Percentiles rank a stretch among this genome's conserved stretches.
Evolutionary conservation across 2,113 vertebrate genomes (phyloP).

Genomic region (Eidolon helvum): DNA sequence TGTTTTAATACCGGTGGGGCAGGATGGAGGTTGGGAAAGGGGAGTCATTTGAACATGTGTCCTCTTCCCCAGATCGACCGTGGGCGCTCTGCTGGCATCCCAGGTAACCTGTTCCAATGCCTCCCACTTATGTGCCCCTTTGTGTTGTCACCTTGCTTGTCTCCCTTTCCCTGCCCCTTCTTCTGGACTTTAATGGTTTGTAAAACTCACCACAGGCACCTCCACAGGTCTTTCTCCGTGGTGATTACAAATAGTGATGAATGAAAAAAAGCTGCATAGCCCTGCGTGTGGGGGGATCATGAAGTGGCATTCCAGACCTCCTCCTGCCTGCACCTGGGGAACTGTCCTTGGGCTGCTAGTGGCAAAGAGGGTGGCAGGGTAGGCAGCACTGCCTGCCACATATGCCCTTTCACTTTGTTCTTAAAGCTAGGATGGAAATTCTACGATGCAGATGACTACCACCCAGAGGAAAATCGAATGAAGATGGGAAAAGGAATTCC

Average conservation of each 20-base stretch:
- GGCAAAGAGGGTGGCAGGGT: background rate
- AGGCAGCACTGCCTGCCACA: background rate
- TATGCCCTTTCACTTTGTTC: background rate
- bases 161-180: background rate
- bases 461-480: constrained; percentile 86
- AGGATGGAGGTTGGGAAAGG: background rate
- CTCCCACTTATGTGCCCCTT: rapidly evolving
- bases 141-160: background rate
- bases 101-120: constrained; percentile 72
- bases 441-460: constrained; percentile 92
- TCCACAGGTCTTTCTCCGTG: background rate
- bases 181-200: background rate
- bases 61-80: constrained; percentile 80
- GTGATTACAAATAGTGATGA: background rate
- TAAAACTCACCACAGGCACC: background rate
- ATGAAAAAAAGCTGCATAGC: background rate
- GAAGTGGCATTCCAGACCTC: background rate
- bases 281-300: background rate
- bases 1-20: rapidly evolving
- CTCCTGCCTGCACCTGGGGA: background rate
- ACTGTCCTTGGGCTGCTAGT: background rate
- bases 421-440: constrained; percentile 91
- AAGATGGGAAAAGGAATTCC: constrained; percentile 91
- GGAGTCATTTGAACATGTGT: background rate
- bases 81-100: constrained; percentile 79